phyloP scores from a whole-genome alignment of 2,888 invertebrate species.

The Euzophera pinguis region DNA sequence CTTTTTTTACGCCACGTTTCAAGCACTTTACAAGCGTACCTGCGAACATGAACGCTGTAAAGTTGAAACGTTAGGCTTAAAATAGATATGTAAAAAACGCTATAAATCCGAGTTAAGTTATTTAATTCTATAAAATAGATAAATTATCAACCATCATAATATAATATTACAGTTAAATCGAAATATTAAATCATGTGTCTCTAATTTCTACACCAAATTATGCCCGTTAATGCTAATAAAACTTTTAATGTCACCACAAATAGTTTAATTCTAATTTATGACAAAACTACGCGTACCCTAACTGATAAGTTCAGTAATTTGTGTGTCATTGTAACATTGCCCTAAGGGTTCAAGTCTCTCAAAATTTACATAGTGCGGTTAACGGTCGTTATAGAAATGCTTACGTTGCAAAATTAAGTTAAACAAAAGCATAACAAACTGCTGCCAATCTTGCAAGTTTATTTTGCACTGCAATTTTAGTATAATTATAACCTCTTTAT shows the following conservation, averaged over 20 bases:
- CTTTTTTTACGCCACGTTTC: too few relatives aligned
- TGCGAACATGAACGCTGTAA: too few relatives aligned
- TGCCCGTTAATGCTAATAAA: neutral
- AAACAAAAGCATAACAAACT: slow-evolving; percentile 21
- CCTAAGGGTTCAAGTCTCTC: slow-evolving; percentile 32
- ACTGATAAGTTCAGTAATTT: neutral
- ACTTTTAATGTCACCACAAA: neutral
- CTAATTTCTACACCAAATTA: too few relatives aligned
- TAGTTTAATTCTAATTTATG: slow-evolving; percentile 4
- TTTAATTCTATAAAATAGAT: too few relatives aligned
- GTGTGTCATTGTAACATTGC: slow-evolving; percentile 1
- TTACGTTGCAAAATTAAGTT: slow-evolving; percentile 34
- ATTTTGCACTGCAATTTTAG: neutral
- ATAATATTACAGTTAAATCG: too few relatives aligned
- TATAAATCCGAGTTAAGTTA: too few relatives aligned
- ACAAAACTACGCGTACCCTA: neutral
- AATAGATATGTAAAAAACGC: too few relatives aligned
- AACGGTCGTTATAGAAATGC: slow-evolving; percentile 36
- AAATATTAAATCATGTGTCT: too few relatives aligned
- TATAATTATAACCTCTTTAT: too few relatives aligned
- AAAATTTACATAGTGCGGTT: slow-evolving; percentile 44
- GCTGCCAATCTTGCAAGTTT: neutral
- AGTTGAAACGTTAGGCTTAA: too few relatives aligned
- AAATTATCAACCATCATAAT: too few relatives aligned
- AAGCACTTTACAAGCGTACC: too few relatives aligned